Evolutionary conservation across 2,888 invertebrate species (phyloP), one percentile per base, ranked within the genome.

Genomic region (Pristionchus maxplancki): DNA sequence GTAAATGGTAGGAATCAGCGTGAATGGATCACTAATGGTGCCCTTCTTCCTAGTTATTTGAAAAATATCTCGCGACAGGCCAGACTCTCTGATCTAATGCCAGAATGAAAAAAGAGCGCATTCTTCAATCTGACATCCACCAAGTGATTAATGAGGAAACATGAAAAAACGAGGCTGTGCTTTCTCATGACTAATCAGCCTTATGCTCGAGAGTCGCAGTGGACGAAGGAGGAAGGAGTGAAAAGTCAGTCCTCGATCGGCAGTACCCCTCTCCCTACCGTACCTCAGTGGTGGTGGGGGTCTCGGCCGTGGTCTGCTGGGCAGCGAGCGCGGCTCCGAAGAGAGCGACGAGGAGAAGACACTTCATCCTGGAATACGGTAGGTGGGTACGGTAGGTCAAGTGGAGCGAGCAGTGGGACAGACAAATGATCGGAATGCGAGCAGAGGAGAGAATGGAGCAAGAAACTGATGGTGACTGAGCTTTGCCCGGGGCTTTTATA

Each of bases 281-380:
- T 78, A 78, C 78, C 44, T 78, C 78, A 17, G 78, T 48, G 13
- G 78, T 78, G 11, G 78, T 24, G 28, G 24, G 37, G 78, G 78
- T 48, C 15, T 24, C 44, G 28, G 78, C 11, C n/a, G n/a, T 44
- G 13, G 78, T 44, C 44, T 24, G 34, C 34, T 67, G 44, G 28
- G 78, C 78, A 8, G 78, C 78, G 28, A 78, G 44, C 1, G 44
- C 40, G n/a, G 78, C 40, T 24, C 78, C 78, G 78, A 78, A 40
- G 78, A 78, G 78, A n/a, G 78, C 78, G 28, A 44, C 24, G n/a
- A 78, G 44, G 78, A 78, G 78, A 28, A 78, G 78, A 78, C 78
- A 78, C 78, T 78, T 78, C 78, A 78, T 78, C 78, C 78, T 78
- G 78, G 28, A 78, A 44, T 40, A 44, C 37, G 71, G 71, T 37